A percentile compares a stretch with the other conserved stretches of the same genome.
Evolutionary conservation across 1,140 invertebrate genomes (phyloP).

Genomic region (Zaprionus kolodkinae): DNA sequence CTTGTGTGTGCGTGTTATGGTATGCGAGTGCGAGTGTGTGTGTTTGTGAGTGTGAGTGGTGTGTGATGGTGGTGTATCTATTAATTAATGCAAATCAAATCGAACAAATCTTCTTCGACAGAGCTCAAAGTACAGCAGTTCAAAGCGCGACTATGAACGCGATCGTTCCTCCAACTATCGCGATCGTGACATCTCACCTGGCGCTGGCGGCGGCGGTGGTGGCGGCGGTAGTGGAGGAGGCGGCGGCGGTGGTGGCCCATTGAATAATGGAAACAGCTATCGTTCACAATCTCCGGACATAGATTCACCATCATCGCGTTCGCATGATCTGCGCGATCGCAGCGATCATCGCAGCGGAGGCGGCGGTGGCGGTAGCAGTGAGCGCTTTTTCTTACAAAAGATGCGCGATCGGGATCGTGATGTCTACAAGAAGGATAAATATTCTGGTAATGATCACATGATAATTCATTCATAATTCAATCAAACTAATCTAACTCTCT

Average conservation of each 20-base stretch:
- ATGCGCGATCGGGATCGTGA: conserved; percentile 94
- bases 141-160: conserved; percentile 85
- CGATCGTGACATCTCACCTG: conserved; percentile 85
- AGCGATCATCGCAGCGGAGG: conserved; percentile 84
- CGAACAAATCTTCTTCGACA: conserved; percentile 67
- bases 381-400: conserved; percentile 89
- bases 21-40: not conserved
- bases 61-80: not conserved
- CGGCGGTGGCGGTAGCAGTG: conserved; percentile 58
- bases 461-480: not conserved
- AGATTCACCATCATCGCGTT: conserved; percentile 86
- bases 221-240: conserved; percentile 89
- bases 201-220: conserved; percentile 88
- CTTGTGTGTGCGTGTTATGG: not conserved
- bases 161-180: conserved; percentile 83
- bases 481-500: not conserved
- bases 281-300: conserved; percentile 90
- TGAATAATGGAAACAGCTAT: conserved; percentile 90
- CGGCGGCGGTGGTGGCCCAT: conserved; percentile 85
- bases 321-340: conserved; percentile 87
- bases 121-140: conserved; percentile 91
- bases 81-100: conserved; percentile 8
- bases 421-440: conserved; percentile 95
- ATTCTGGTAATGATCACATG: conserved; percentile 86
- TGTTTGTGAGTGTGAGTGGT: not conserved